phyloP scores from a whole-genome alignment of 2,113 vertebrate species.

The Ammodytes dubius region DNA sequence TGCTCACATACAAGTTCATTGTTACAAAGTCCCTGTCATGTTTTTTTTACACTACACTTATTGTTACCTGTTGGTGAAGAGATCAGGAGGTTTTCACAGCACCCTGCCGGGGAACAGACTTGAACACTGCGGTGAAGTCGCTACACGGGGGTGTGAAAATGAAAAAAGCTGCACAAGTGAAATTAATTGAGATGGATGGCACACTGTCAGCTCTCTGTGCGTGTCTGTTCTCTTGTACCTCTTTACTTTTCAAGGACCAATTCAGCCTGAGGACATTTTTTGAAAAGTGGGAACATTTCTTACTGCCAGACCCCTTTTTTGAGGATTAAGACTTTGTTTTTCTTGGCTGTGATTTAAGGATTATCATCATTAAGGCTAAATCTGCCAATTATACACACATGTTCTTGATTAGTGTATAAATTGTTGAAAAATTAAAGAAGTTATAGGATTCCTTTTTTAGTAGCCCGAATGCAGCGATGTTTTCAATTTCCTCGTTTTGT shows the following conservation, averaged over 20 bases:
- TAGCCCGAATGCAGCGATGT: too few species aligned
- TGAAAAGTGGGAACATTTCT: background rate
- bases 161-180: background rate
- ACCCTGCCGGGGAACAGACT: slow-evolving; percentile 5
- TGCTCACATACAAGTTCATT: slow-evolving; percentile 19
- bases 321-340: background rate
- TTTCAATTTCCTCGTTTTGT: background rate
- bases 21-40: background rate
- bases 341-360: background rate
- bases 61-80: background rate
- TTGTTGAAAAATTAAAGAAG: background rate
- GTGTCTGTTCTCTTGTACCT: background rate
- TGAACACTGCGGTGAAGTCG: background rate
- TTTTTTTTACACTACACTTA: slow-evolving; percentile 10
- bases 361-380: background rate
- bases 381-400: background rate
- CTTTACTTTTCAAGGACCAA: background rate
- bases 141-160: slow-evolving; percentile 10
- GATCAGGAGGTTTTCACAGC: slow-evolving; percentile 38
- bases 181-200: background rate
- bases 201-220: background rate
- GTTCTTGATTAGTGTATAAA: background rate
- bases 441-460: background rate
- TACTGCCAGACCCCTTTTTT: background rate
- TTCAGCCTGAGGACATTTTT: background rate